Evolutionary conservation across 2,797 vertebrate genomes (phyloP).

Genomic region (Typhlichthys eigenmanni): DNA sequence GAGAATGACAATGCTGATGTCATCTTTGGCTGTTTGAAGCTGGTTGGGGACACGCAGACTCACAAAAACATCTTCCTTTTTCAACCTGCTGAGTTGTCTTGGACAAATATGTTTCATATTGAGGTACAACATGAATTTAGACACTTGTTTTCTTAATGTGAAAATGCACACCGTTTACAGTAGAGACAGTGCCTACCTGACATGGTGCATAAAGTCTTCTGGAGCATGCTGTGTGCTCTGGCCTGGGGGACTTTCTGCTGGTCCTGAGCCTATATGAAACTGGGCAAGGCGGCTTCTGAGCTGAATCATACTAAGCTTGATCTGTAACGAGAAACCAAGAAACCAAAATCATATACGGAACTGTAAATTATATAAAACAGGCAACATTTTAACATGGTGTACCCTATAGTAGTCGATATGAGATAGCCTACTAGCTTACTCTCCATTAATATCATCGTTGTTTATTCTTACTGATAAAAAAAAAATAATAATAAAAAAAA

Average conservation of each 20-base stretch:
- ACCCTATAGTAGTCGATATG: no score
- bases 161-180: neutral
- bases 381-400: no score
- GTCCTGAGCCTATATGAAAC: conserved; percentile 59
- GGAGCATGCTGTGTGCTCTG: conserved; percentile 35
- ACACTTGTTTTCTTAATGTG: neutral
- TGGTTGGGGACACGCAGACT: conserved; percentile 73
- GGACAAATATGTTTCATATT: neutral
- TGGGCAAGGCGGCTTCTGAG: conserved; percentile 66
- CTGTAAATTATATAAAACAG: no score
- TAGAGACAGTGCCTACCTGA: conserved; percentile 45
- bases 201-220: conserved; percentile 58
- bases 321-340: conserved; percentile 21
- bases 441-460: no score
- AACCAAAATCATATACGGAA: no score
- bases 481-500: no score
- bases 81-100: conserved; percentile 71
- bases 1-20: conserved; percentile 76
- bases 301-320: conserved; percentile 66
- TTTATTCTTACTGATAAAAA: no score
- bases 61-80: conserved; percentile 72
- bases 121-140: neutral
- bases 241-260: conserved; percentile 28
- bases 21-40: conserved; percentile 63
- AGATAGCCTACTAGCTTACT: no score